Percentiles rank a stretch among this genome's conserved stretches.
Conservation (phyloP, 2,113 vertebrate genomes). For the Castor canadensis region DNA sequence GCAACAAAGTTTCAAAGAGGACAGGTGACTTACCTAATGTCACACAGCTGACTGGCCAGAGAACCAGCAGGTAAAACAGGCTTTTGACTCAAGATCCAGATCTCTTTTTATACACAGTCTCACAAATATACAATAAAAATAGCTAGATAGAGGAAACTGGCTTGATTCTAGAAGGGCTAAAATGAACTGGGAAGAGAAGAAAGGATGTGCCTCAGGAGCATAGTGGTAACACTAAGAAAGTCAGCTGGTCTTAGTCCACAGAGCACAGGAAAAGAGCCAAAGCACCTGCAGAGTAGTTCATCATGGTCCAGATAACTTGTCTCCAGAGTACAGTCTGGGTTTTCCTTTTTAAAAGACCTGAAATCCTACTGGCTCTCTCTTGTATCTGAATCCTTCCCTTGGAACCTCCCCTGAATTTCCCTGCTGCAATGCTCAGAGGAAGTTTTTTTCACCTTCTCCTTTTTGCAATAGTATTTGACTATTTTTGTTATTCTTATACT, state of each 20-base stretch:
- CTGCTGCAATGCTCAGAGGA: neutral
- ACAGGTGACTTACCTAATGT: neutral
- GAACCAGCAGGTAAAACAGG: neutral
- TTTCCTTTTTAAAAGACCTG: neutral
- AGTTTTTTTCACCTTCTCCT: neutral
- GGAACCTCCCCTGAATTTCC: neutral
- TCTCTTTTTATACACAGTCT: neutral
- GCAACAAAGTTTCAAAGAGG: neutral
- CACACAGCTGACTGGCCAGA: neutral
- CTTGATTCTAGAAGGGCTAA: neutral
- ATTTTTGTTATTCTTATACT: neutral
- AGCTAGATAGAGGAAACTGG: neutral
- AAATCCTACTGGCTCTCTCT: neutral
- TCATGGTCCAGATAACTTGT: neutral
- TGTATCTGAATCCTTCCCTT: neutral
- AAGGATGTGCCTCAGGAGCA: neutral
- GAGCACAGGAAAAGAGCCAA: neutral
- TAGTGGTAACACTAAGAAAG: neutral
- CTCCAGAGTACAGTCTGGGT: neutral
- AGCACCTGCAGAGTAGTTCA: neutral
- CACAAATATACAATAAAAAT: neutral
- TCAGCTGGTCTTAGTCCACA: neutral
- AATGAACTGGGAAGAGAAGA: neutral
- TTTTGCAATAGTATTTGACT: neutral
- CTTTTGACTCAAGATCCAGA: neutral